Evolutionary conservation across 2,113 vertebrate genomes (phyloP).

Genomic region (Rhabdornis inornatus): DNA sequence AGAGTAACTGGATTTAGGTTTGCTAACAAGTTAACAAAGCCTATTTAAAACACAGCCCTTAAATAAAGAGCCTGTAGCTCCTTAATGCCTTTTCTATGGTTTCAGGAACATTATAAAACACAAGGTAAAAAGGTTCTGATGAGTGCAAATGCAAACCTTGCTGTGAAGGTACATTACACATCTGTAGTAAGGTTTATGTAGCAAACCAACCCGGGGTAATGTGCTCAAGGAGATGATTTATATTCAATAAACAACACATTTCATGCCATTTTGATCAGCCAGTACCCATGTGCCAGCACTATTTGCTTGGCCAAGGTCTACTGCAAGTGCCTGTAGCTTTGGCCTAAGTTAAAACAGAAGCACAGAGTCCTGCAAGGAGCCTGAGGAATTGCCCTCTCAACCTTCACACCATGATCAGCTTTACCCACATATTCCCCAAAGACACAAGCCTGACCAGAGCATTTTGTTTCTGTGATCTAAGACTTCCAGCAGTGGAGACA

Average conservation of each 20-base stretch:
- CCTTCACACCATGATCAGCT: background rate
- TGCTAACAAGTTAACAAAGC: constrained; percentile 15
- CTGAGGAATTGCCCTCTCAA: background rate
- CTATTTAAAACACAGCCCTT: background rate
- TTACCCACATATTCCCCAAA: background rate
- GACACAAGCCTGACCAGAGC: background rate
- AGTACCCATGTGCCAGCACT: background rate
- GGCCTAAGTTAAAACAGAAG: background rate
- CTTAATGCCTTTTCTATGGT: background rate
- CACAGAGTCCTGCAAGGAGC: background rate
- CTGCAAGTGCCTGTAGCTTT: background rate
- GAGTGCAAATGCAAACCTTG: background rate
- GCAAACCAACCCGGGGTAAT: background rate
- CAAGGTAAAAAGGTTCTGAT: background rate
- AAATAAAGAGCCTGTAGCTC: background rate
- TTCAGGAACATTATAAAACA: background rate
- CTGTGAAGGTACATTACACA: background rate
- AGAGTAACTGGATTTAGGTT: constrained; percentile 20
- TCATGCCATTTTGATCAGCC: background rate
- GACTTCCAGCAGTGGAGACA: background rate
- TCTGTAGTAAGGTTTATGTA: background rate
- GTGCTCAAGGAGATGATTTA: background rate
- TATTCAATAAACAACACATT: background rate
- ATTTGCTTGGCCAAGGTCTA: background rate
- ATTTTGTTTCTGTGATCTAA: background rate